Evolutionary conservation across 2,888 invertebrate genomes (phyloP), one percentile per base, ranked within the genome.

Genomic region (Trichacis sp.): DNA sequence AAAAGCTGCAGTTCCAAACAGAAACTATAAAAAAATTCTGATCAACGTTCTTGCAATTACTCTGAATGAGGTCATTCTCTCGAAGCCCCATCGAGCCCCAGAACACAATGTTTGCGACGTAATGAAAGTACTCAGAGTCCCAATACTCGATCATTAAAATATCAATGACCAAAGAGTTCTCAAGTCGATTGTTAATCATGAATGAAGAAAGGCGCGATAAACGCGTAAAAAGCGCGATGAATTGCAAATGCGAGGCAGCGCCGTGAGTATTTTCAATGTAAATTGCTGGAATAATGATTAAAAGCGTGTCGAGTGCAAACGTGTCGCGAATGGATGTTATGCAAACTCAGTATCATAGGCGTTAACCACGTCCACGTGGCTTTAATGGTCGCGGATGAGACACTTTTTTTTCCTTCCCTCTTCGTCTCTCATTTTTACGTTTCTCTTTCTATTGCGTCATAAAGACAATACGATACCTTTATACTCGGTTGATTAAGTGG

Each of bases 331-430:
- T 56, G 50, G 15, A 56, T 38, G 59, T 67, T 67, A 67, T 63
- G 63, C 63, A 67, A 63, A 63, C 67, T 59, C 50, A 60, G 53
- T 53, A 61, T 66, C 33, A 9, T 33, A 33, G 66, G 66, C 66
- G 66, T 66, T 20, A 46, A 62, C 52, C 53, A 18, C 15, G 36
- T 66, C 66, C 66, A 66, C 66, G 66, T 66, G 66, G 66, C 66
- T 66, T 66, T 62, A 66, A 66, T 66, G 66, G 45, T 19, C 50
- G 52, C 47, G 59, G 62, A 66, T 62, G 54, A 66, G 62, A 56
- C 62, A n/a, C n/a, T n/a, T n/a, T n/a, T n/a, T n/a, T n/a, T n/a
- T n/a, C n/a, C n/a, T n/a, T n/a, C n/a, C n/a, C n/a, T n/a, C n/a
- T n/a, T n/a, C n/a, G n/a, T n/a, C n/a, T n/a, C n/a, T n/a, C n/a